phyloP scores from a whole-genome alignment of 1,140 invertebrate genomes.

The Pogonomyrmex barbatus region DNA sequence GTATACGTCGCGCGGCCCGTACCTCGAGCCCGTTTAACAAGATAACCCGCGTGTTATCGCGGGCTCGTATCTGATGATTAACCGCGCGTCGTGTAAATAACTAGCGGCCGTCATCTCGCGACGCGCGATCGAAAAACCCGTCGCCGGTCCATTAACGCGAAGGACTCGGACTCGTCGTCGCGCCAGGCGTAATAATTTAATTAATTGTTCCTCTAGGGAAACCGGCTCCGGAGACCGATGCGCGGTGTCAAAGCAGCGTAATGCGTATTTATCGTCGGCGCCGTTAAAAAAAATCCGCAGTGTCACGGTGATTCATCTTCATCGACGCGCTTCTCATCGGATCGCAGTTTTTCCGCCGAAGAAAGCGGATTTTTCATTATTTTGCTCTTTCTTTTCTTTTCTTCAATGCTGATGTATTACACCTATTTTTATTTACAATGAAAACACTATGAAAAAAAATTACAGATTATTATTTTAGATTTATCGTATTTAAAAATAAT shows the following conservation, averaged over 20 bases:
- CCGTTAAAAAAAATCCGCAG: background rate
- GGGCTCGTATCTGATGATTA: conserved; percentile 33
- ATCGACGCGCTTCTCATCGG: too few relatives aligned
- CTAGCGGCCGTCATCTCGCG: conserved; percentile 1
- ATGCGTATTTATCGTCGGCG: background rate
- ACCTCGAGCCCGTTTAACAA: background rate
- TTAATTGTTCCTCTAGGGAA: conserved; percentile 28
- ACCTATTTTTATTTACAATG: too few relatives aligned
- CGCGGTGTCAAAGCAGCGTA: background rate
- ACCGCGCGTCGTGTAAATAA: conserved; percentile 40
- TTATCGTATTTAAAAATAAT: too few relatives aligned
- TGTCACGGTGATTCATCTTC: background rate
- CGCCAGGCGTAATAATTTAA: background rate
- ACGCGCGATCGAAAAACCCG: background rate
- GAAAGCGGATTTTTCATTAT: background rate
- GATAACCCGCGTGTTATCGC: conserved; percentile 38
- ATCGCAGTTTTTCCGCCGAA: background rate
- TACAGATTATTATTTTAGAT: too few relatives aligned
- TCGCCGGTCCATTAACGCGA: conserved; percentile 11
- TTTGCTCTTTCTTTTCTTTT: background rate
- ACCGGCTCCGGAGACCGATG: conserved; percentile 9
- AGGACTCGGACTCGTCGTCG: conserved; percentile 15
- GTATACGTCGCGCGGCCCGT: background rate
- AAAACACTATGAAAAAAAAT: too few relatives aligned
- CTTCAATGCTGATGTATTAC: too few relatives aligned